Conservation (phyloP, 1,140 invertebrate species). For the Temnothorax curvispinosus region DNA sequence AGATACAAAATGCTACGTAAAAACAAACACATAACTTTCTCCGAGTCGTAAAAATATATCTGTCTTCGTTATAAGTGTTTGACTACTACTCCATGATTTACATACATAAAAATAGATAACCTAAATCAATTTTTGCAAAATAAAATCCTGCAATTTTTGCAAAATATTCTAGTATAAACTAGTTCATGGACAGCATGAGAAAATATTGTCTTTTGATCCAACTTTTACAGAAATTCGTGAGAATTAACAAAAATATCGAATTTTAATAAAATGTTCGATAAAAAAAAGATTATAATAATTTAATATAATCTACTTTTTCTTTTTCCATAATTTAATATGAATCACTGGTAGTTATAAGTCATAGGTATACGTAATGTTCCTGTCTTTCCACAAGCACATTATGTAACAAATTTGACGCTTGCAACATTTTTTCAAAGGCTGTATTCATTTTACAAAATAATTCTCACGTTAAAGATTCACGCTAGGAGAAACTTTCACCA, state of each 20-base stretch:
- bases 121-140: neutral
- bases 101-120: neutral
- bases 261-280: neutral
- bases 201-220: neutral
- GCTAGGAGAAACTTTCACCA: neutral
- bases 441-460: neutral
- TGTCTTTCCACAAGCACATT: neutral
- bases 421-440: neutral
- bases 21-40: neutral
- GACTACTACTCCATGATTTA: neutral
- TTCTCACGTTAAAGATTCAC: slow-evolving; percentile 30
- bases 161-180: neutral
- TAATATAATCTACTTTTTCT: neutral
- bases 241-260: neutral
- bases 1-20: neutral
- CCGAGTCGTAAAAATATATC: neutral
- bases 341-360: neutral
- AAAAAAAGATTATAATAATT: neutral
- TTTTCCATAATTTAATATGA: neutral
- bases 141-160: neutral
- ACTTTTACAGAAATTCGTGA: neutral
- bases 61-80: neutral
- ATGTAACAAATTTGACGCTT: neutral
- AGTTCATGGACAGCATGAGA: neutral
- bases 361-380: neutral